Evolutionary conservation across 2,888 invertebrate genomes (phyloP).

Genomic region (Xanthorhoe designata): DNA sequence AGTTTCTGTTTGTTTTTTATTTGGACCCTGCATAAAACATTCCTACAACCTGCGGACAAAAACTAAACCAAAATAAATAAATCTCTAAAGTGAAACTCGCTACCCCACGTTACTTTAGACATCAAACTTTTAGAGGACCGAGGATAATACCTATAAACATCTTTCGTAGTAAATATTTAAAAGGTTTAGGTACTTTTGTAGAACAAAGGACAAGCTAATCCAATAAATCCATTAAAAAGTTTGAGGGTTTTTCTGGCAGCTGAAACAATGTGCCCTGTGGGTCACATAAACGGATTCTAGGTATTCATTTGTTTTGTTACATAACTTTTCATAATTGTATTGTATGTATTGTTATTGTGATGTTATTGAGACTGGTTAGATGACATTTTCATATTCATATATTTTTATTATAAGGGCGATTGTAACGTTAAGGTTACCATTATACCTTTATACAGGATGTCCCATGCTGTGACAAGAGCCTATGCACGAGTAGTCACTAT

Average conservation of each 20-base stretch:
- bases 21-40: neutral
- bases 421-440: too few relatives aligned
- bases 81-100: constrained; percentile 16
- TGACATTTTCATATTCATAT: too few relatives aligned
- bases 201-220: constrained; percentile 46
- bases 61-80: constrained; percentile 10
- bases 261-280: constrained; percentile 30
- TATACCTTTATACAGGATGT: too few relatives aligned
- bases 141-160: constrained; percentile 27
- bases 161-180: constrained; percentile 41
- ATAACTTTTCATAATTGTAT: neutral
- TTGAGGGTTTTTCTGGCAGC: constrained; percentile 38
- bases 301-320: constrained; percentile 10
- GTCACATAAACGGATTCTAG: constrained; percentile 20
- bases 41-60: neutral
- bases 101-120: constrained; percentile 17
- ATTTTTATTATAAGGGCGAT: too few relatives aligned
- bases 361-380: neutral
- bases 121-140: constrained; percentile 25
- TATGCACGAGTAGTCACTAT: too few relatives aligned
- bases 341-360: neutral
- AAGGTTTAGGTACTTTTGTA: constrained; percentile 40
- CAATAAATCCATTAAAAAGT: constrained; percentile 52
- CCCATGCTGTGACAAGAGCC: too few relatives aligned
- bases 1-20: neutral